phyloP scores from a whole-genome alignment of 2,797 vertebrate genomes.

The Ispidina picta region DNA sequence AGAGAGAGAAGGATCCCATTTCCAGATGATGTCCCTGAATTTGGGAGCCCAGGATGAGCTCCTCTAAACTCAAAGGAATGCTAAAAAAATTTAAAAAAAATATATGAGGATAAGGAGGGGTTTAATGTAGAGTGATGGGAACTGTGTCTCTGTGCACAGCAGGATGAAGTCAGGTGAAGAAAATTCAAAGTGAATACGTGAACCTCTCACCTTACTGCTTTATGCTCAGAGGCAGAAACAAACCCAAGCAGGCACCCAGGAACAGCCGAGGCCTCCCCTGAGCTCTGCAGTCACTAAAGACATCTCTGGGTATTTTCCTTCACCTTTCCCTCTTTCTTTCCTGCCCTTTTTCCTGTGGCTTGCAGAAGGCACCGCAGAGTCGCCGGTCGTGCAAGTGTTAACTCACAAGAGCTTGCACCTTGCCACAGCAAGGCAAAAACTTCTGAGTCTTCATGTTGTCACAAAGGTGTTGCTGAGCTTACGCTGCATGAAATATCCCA shows the following conservation, averaged over 20 bases:
- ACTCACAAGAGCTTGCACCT: not conserved
- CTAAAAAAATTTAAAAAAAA: not conserved
- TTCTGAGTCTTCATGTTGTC: slow-evolving; percentile 26
- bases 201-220: not conserved
- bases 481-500: slow-evolving; percentile 25
- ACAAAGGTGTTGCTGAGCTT: slow-evolving; percentile 44
- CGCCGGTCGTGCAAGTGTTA: not conserved
- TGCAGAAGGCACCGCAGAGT: not conserved
- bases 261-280: not conserved
- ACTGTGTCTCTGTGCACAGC: not conserved
- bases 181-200: not conserved
- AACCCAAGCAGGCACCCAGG: not conserved
- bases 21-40: not conserved
- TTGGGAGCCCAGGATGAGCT: not conserved
- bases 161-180: not conserved
- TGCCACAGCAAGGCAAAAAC: slow-evolving; percentile 15
- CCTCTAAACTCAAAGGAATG: not conserved
- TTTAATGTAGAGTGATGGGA: not conserved
- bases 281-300: not conserved
- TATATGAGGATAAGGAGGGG: accelerated
- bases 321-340: not conserved
- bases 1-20: not conserved
- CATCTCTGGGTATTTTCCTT: not conserved
- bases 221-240: not conserved
- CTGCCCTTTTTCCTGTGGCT: not conserved